A percentile compares a stretch with the other conserved stretches of the same genome.
Evolutionary conservation across 1,140 invertebrate species (phyloP).

Genomic region (Leptinotarsa lineolata): DNA sequence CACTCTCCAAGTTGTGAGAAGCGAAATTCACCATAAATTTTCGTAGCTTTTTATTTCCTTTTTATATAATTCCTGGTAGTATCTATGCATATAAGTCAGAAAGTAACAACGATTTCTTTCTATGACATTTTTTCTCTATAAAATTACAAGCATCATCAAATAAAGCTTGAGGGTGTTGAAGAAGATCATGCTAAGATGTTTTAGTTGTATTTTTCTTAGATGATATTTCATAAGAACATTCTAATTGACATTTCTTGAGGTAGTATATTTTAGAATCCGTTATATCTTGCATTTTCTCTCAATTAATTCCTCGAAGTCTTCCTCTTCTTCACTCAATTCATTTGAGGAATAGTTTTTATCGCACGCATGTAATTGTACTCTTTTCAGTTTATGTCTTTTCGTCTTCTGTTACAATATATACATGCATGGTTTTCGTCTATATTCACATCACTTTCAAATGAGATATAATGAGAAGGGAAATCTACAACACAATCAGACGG

Average conservation of each 20-base stretch:
- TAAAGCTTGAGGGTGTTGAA: conserved; percentile 37
- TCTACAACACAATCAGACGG: conserved; percentile 17
- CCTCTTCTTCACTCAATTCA: conserved; percentile 25
- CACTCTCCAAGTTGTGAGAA: conserved; percentile 37
- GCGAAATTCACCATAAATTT: conserved; percentile 25
- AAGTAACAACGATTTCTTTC: conserved; percentile 41
- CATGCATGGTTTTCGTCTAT: conserved; percentile 16
- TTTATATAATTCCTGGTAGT: conserved; percentile 31
- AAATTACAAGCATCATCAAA: conserved; percentile 42
- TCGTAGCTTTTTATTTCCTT: not conserved
- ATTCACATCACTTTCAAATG: conserved; percentile 29
- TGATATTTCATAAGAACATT: no score
- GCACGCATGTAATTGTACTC: conserved; percentile 25
- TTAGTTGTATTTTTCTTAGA: conserved; percentile 3
- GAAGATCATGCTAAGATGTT: conserved; percentile 37
- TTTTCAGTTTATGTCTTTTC: conserved; percentile 41
- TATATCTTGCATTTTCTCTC: conserved; percentile 31
- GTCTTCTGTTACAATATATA: conserved; percentile 35
- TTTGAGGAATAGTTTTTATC: conserved; percentile 27
- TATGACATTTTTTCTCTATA: conserved; percentile 40
- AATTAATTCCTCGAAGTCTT: conserved; percentile 22
- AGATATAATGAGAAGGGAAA: conserved; percentile 14
- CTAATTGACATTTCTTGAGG: conserved; percentile 22
- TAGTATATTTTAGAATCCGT: conserved; percentile 28
- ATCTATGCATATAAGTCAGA: conserved; percentile 37